phyloP scores from a whole-genome alignment of 2,888 invertebrate genomes.

The Mellilla xanthometata region DNA sequence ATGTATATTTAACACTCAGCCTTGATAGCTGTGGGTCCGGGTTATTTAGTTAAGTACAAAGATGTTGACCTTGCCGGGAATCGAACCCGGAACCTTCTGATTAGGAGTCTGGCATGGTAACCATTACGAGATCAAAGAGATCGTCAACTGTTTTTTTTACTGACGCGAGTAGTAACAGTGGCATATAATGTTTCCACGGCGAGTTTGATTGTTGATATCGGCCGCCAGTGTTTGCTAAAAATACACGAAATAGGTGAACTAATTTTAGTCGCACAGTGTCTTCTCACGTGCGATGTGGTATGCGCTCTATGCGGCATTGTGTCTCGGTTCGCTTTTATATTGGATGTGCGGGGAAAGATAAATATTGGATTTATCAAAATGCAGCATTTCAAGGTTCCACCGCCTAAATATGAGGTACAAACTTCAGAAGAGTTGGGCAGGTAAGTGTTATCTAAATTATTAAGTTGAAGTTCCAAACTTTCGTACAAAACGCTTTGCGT shows the following conservation, averaged over 20 bases:
- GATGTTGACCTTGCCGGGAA: too few relatives aligned
- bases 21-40: too few relatives aligned
- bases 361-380: slow-evolving; percentile 1
- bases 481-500: too few relatives aligned
- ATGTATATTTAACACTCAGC: too few relatives aligned
- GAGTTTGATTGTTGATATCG: slow-evolving; percentile 19
- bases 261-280: slow-evolving; percentile 35
- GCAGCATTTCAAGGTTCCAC: slow-evolving; percentile 40
- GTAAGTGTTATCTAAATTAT: slow-evolving; percentile 39
- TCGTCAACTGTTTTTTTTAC: too few relatives aligned
- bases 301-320: slow-evolving; percentile 10
- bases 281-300: slow-evolving; percentile 12
- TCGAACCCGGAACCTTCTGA: too few relatives aligned
- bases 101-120: too few relatives aligned
- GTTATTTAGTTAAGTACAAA: too few relatives aligned
- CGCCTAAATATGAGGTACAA: slow-evolving; percentile 53
- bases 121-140: too few relatives aligned
- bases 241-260: slow-evolving; percentile 24
- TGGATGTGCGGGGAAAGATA: slow-evolving; percentile 6
- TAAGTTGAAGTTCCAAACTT: too few relatives aligned
- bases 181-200: not conserved
- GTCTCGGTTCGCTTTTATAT: slow-evolving; percentile 10
- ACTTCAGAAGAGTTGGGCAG: slow-evolving; percentile 63
- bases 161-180: too few relatives aligned
- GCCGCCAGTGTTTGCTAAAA: slow-evolving; percentile 20